These are phyloP conservation scores for Luperina testacea DNA, from an alignment of 2,888 invertebrate species.

Conservation along the genomic window DNA sequence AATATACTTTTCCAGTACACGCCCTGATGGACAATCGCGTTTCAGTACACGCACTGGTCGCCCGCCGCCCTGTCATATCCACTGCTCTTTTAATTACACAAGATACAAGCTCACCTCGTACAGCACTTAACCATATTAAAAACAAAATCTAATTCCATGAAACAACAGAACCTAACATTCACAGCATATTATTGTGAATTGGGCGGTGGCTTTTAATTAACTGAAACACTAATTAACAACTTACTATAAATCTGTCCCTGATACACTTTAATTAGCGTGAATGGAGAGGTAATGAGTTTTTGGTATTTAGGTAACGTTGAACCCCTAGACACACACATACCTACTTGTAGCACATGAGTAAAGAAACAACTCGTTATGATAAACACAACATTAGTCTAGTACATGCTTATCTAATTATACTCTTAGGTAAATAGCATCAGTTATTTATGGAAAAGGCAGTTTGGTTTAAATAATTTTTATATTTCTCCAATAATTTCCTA, in stretches of 20 bases:
- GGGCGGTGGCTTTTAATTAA: constrained; percentile 76
- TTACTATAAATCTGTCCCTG: constrained; percentile 54
- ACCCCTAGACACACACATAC: not conserved
- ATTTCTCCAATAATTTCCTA: constrained; percentile 19
- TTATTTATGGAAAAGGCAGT: not conserved
- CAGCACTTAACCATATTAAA: constrained; percentile 82
- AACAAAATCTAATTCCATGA: constrained; percentile 81
- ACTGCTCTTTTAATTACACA: constrained; percentile 75
- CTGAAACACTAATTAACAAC: constrained; percentile 64
- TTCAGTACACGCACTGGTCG: constrained; percentile 70
- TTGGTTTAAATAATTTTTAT: not conserved
- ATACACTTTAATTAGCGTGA: constrained; percentile 32
- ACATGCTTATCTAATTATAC: not conserved
- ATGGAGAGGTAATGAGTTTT: constrained; percentile 21
- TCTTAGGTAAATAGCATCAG: not conserved
- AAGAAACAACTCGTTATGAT: not conserved
- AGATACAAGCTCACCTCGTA: constrained; percentile 65
- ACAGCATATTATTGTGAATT: constrained; percentile 50
- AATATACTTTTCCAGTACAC: constrained; percentile 70
- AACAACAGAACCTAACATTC: constrained; percentile 71
- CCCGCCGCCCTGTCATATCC: constrained; percentile 66
- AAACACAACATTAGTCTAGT: not conserved
- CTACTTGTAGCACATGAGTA: not conserved
- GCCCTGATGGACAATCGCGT: constrained; percentile 66
- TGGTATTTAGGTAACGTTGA: constrained; percentile 1